These are phyloP conservation scores for Anas bahamensis DNA, from an alignment of 2,797 vertebrate species.

Conservation along the genomic window DNA sequence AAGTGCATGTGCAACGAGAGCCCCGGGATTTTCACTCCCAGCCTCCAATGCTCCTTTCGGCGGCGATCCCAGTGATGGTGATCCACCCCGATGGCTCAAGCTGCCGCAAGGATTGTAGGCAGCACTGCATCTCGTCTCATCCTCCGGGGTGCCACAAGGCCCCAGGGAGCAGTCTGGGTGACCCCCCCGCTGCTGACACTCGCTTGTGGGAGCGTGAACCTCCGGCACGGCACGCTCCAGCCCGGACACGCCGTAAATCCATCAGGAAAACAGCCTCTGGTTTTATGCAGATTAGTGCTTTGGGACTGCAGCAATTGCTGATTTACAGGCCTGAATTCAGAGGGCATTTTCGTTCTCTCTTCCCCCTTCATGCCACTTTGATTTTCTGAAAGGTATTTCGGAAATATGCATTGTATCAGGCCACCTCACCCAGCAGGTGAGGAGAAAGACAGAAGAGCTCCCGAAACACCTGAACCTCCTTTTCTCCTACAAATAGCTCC, in stretches of 20 bases:
- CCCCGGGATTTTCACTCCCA: not conserved
- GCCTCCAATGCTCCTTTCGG: not conserved
- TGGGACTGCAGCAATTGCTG: not conserved
- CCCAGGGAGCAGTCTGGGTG: not conserved
- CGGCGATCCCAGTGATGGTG: not conserved
- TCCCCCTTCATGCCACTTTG: not conserved
- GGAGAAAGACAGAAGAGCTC: not conserved
- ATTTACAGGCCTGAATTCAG: conserved; percentile 6
- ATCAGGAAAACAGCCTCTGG: not conserved
- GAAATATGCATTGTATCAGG: not conserved
- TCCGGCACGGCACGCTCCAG: not conserved
- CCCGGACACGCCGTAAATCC: not conserved
- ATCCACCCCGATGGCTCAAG: fast-evolving
- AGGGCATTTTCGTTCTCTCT: not conserved
- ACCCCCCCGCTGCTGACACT: fast-evolving
- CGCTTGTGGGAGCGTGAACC: not conserved
- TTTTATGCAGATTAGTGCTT: not conserved
- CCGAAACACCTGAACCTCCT: not conserved
- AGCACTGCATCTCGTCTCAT: not conserved
- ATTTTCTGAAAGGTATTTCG: conserved; percentile 5
- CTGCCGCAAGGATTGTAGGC: not conserved
- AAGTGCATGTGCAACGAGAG: not conserved
- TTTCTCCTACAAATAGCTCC: not conserved
- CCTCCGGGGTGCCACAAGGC: not conserved
- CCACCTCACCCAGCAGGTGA: not conserved